Conservation (phyloP, 37 sponge, comb jelly and placozoan species). For the Axinella damicornis region DNA sequence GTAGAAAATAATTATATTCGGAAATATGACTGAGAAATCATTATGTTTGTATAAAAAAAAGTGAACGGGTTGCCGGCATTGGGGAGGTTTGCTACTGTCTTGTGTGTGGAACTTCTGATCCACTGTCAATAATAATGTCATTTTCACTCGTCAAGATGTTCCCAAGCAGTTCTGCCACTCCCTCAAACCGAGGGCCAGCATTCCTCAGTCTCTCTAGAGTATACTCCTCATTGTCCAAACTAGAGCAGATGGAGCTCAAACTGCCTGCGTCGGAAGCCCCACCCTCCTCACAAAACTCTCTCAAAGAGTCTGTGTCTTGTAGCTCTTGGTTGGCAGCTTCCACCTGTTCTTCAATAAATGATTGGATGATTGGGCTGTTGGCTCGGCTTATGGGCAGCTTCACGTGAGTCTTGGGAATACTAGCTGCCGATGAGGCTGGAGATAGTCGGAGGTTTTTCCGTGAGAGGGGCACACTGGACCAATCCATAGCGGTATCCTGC, state of each 20-base stretch:
- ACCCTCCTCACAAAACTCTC: constrained; percentile 45
- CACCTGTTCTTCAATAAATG: constrained; percentile 22
- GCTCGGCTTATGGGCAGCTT: neutral
- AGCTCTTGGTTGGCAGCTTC: constrained; percentile 12
- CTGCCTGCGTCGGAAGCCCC: constrained; percentile 12
- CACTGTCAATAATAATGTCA: neutral
- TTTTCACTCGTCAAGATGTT: neutral
- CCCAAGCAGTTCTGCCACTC: constrained; percentile 1
- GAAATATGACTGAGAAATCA: too few species aligned
- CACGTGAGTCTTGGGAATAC: neutral
- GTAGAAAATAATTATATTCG: too few species aligned
- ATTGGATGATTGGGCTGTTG: constrained; percentile 37
- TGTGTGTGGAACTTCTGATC: constrained; percentile 14
- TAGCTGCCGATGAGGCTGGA: neutral
- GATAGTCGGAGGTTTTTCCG: neutral
- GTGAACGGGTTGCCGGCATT: too few species aligned
- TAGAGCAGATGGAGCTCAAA: constrained; percentile 37
- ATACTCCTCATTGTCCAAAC: constrained; percentile 26
- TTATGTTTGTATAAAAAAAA: too few species aligned
- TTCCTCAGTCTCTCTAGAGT: constrained; percentile 39
- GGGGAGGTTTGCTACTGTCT: too few species aligned
- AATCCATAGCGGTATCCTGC: constrained; percentile 26
- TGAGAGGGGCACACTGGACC: neutral
- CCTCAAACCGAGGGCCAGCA: constrained; percentile 54
- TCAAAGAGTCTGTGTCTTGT: constrained; percentile 42